These are phyloP conservation scores for Tricholaema leucomelas DNA, from an alignment of 2,113 vertebrate genomes.

Conservation along the genomic window DNA sequence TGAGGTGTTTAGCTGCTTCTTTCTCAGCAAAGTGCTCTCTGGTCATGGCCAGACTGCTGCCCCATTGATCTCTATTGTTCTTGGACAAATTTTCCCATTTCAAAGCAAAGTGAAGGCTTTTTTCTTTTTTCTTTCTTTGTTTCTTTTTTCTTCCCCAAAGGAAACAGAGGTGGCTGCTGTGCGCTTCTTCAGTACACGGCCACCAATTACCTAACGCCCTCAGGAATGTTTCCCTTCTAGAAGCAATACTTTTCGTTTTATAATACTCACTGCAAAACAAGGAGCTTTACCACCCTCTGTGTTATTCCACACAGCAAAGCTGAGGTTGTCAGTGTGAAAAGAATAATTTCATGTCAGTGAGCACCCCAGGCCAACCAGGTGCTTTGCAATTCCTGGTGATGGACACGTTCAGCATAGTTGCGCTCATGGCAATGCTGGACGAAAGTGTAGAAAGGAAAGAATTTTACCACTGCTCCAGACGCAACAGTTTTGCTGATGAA, in stretches of 20 bases:
- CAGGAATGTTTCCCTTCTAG: not conserved
- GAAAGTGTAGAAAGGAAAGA: not conserved
- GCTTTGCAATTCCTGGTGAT: not conserved
- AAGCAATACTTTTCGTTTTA: slow-evolving; percentile 14
- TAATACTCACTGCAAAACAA: not conserved
- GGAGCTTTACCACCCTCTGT: not conserved
- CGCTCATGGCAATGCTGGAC: not conserved
- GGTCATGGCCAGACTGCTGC: not conserved
- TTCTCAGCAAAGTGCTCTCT: not conserved
- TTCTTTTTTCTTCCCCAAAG: not conserved
- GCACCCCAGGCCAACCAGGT: slow-evolving; percentile 9
- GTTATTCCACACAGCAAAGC: not conserved
- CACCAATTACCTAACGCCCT: not conserved
- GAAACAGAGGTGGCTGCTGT: not conserved
- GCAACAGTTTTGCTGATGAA: not conserved
- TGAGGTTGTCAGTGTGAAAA: not conserved
- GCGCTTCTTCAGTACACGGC: not conserved
- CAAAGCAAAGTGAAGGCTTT: not conserved
- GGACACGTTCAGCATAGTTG: not conserved
- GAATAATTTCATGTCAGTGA: not conserved
- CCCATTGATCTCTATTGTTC: not conserved
- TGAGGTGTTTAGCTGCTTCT: not conserved
- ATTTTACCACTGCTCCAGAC: not conserved
- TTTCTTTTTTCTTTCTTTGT: too few relatives aligned
- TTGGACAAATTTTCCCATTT: not conserved